Conservation (phyloP, 1,140 invertebrate species). For the Sitobion miscanthi region DNA sequence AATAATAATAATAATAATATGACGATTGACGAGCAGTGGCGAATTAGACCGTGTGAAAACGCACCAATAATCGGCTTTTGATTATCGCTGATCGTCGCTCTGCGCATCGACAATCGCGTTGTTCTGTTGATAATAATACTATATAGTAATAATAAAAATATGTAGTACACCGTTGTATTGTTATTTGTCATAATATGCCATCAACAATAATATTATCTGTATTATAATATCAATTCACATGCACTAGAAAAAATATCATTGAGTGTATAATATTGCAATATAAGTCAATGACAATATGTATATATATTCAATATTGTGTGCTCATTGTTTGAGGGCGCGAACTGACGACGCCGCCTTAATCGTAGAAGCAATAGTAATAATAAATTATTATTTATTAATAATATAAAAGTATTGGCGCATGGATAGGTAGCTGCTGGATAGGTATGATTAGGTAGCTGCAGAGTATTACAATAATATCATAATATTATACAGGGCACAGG, state of each 20-base stretch:
- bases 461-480: background rate
- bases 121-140: background rate
- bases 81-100: constrained; percentile 3
- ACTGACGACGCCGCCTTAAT: background rate
- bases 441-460: no score
- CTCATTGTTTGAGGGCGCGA: background rate
- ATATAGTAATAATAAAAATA: background rate
- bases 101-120: background rate
- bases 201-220: background rate
- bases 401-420: background rate
- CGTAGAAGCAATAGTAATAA: background rate
- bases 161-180: background rate
- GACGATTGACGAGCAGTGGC: background rate
- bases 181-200: background rate
- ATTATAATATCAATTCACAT: background rate
- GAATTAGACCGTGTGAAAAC: constrained; percentile 55
- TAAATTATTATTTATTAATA: background rate
- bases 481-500: background rate
- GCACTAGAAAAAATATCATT: background rate
- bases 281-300: background rate
- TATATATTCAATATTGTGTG: background rate
- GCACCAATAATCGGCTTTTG: constrained; percentile 43
- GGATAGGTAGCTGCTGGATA: background rate
- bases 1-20: background rate
- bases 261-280: background rate